phyloP scores from a whole-genome alignment of 2,113 vertebrate species.

The Xenopus laevis region DNA sequence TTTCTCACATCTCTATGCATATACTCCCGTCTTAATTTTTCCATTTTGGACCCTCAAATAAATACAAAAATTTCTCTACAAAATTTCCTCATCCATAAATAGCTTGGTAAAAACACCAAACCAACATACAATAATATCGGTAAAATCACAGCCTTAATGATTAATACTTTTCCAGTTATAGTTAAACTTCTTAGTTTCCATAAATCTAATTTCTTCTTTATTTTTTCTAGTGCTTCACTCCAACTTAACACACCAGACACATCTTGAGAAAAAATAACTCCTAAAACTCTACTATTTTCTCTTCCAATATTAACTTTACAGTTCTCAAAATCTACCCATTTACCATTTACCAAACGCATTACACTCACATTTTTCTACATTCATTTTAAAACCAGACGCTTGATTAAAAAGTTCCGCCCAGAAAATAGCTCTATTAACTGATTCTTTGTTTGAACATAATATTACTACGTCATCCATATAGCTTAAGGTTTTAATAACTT shows the following conservation, averaged over 20 bases:
- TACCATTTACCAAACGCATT: not conserved
- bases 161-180: not conserved
- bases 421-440: not conserved
- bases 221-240: no score
- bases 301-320: not conserved
- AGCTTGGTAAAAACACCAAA: not conserved
- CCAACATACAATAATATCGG: no score
- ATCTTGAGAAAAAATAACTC: no score
- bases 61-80: not conserved
- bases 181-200: not conserved
- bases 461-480: conserved; percentile 6
- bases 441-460: not conserved
- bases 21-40: not conserved
- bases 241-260: no score
- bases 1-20: not conserved
- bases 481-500: not conserved
- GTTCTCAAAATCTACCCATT: not conserved
- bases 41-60: conserved; percentile 7
- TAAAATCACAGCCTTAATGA: not conserved
- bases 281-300: not conserved
- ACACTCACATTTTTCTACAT: not conserved
- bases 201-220: not conserved
- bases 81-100: not conserved
- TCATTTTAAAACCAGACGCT: not conserved
- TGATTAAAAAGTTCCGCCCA: not conserved